Evolutionary conservation across 2,888 invertebrate species (phyloP).

Genomic region (Protonemura montana): DNA sequence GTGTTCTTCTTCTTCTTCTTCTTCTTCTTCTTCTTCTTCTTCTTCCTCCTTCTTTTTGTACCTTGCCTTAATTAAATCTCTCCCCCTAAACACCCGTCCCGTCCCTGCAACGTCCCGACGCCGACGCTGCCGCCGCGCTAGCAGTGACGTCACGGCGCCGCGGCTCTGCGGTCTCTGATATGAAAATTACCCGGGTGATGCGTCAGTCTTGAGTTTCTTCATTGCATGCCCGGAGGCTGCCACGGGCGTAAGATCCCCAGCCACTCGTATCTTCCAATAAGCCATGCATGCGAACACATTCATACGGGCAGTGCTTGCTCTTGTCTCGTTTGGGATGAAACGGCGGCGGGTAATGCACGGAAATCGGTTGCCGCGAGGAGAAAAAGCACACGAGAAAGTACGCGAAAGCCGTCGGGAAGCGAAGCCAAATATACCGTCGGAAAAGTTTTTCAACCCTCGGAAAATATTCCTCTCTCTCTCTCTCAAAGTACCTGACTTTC

Average conservation of each 20-base stretch:
- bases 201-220: slow-evolving; percentile 41
- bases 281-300: neutral
- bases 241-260: neutral
- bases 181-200: slow-evolving; percentile 47
- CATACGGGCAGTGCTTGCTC: too few relatives aligned
- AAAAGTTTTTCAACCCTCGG: neutral
- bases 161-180: slow-evolving; percentile 47
- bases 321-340: neutral
- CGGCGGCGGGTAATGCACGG: neutral
- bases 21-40: slow-evolving; percentile 41
- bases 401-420: neutral
- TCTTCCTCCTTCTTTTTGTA: slow-evolving; percentile 47
- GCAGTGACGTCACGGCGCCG: slow-evolving; percentile 42
- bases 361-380: neutral
- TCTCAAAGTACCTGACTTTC: neutral
- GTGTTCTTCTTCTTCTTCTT: slow-evolving; percentile 41
- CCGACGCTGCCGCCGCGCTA: slow-evolving; percentile 35
- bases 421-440: neutral
- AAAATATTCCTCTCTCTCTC: neutral
- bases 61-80: slow-evolving; percentile 50
- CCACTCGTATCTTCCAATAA: slow-evolving; percentile 8
- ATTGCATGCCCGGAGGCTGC: slow-evolving; percentile 29
- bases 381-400: neutral
- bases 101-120: slow-evolving; percentile 35
- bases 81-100: slow-evolving; percentile 40